Conservation (phyloP, 2,888 invertebrate genomes). For the Congeria kusceri region DNA sequence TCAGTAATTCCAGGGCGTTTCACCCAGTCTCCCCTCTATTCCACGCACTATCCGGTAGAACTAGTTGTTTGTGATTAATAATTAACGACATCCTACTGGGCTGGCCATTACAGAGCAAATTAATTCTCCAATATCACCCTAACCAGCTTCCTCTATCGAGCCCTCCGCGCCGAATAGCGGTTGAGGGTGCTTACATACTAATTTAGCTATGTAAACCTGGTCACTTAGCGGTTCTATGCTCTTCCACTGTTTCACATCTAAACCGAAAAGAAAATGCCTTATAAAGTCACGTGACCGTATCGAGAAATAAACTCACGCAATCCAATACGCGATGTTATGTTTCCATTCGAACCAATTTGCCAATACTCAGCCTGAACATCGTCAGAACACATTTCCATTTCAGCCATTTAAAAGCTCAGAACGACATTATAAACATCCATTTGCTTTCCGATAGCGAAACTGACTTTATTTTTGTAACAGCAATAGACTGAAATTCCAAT, state of each 20-base stretch:
- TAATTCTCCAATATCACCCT: slow-evolving; percentile 23
- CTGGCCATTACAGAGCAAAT: slow-evolving; percentile 49
- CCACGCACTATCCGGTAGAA: slow-evolving; percentile 36
- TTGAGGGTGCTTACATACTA: slow-evolving; percentile 17
- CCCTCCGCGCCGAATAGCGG: slow-evolving; percentile 1
- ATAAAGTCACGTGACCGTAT: slow-evolving; percentile 45
- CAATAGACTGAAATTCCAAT: too few species aligned
- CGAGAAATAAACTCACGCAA: slow-evolving; percentile 30
- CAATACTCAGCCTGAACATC: slow-evolving; percentile 7
- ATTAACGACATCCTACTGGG: slow-evolving; percentile 59
- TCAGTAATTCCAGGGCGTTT: neutral
- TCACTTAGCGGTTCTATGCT: slow-evolving; percentile 46
- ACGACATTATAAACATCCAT: too few species aligned
- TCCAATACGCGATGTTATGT: slow-evolving; percentile 24
- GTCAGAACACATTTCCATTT: too few species aligned
- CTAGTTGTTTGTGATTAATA: slow-evolving; percentile 62
- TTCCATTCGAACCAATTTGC: slow-evolving; percentile 37
- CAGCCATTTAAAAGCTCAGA: too few species aligned
- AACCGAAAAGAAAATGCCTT: slow-evolving; percentile 36
- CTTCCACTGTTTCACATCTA: slow-evolving; percentile 46
- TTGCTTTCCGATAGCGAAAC: too few species aligned
- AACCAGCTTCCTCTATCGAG: slow-evolving; percentile 3
- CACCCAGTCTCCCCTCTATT: neutral
- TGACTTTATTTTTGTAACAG: too few species aligned
- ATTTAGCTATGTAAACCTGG: slow-evolving; percentile 36